These are phyloP conservation scores for Limnephilus auricula DNA, from an alignment of 2,888 invertebrate species.

Conservation along the genomic window DNA sequence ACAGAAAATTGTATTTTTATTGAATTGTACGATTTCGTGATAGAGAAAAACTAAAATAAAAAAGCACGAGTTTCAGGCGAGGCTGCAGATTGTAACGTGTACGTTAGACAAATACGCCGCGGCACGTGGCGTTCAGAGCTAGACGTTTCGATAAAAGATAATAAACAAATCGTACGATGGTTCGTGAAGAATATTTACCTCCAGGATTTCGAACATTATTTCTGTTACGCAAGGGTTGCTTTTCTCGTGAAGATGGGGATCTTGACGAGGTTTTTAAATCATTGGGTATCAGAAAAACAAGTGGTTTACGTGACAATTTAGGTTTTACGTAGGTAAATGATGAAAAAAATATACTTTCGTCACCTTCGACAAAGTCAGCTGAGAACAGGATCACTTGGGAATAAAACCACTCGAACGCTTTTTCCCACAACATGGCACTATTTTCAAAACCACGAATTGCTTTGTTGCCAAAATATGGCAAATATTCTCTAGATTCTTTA, in stretches of 20 bases:
- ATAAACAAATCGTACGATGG: neutral
- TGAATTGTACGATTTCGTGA: no score
- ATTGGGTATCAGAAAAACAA: neutral
- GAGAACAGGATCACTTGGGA: neutral
- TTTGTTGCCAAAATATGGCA: no score
- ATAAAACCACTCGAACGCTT: no score
- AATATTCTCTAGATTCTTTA: no score
- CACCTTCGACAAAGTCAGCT: neutral
- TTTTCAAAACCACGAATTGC: no score
- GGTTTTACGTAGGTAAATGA: neutral
- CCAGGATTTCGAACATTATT: no score
- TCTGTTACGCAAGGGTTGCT: no score
- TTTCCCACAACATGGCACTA: no score
- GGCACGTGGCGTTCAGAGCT: neutral
- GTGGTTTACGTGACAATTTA: neutral
- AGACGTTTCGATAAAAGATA: neutral
- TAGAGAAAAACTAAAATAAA: neutral
- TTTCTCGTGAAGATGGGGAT: no score
- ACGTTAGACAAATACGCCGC: neutral
- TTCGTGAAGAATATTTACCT: no score
- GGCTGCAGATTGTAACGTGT: neutral
- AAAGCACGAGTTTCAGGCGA: neutral
- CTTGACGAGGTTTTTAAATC: no score
- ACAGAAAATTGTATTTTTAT: no score
- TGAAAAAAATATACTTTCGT: neutral